Percentiles rank a stretch among this genome's conserved stretches.
Evolutionary conservation across 2,113 vertebrate species (phyloP).

Genomic region (Bubalus kerabau): DNA sequence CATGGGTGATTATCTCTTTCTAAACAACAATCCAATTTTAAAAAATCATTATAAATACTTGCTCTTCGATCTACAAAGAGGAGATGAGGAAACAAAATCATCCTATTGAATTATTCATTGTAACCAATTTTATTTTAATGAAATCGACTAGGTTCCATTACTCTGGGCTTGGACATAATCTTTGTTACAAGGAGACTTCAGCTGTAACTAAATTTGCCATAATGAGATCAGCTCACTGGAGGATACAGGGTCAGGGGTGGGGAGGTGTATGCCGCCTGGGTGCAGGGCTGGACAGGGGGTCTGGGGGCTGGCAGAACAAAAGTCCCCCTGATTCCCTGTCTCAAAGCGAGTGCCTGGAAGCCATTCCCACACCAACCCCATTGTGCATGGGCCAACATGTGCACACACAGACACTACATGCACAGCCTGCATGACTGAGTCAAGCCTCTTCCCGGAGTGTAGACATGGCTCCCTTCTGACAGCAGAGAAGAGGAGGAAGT

Average conservation of each 20-base stretch:
- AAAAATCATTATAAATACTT: conserved; percentile 69
- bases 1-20: conserved; percentile 62
- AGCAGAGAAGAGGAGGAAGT: conserved; percentile 56
- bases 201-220: conserved; percentile 69
- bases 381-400: no score
- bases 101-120: conserved; percentile 75
- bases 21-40: conserved; percentile 73
- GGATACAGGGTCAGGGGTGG: conserved; percentile 44
- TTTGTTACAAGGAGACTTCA: conserved; percentile 70
- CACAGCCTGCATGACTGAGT: background rate
- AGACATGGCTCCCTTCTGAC: background rate
- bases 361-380: background rate
- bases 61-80: conserved; percentile 66
- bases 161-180: conserved; percentile 61
- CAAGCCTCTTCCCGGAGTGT: background rate
- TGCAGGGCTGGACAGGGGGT: background rate
- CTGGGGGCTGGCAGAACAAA: background rate
- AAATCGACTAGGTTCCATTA: conserved; percentile 72
- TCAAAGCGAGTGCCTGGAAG: background rate
- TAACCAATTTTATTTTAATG: conserved; percentile 76
- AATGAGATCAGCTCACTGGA: conserved; percentile 63
- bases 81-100: conserved; percentile 68
- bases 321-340: background rate
- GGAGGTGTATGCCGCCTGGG: background rate
- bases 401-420: background rate